phyloP scores from a whole-genome alignment of 2,113 vertebrate species.

The Hepsetus odoe region DNA sequence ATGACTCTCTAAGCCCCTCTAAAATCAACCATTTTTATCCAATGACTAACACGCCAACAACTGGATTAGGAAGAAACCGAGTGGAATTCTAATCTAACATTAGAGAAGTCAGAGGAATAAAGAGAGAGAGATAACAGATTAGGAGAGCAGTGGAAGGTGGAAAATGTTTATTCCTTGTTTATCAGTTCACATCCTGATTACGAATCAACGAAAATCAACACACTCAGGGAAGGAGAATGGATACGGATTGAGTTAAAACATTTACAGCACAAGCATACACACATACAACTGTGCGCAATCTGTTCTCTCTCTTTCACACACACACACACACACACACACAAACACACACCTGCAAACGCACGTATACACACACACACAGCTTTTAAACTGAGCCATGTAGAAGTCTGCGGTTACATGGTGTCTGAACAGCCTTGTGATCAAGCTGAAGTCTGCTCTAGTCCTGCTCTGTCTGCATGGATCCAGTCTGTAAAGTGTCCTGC shows the following conservation, averaged over 20 bases:
- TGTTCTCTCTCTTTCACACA: not conserved
- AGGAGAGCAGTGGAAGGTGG: constrained; percentile 49
- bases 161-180: constrained; percentile 71
- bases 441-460: constrained; percentile 36
- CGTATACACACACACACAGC: constrained; percentile 50
- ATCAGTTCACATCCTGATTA: constrained; percentile 67
- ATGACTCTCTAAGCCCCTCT: no score
- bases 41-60: no score
- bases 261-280: constrained; percentile 51
- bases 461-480: constrained; percentile 50
- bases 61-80: not conserved
- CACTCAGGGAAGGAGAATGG: constrained; percentile 56
- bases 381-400: constrained; percentile 36
- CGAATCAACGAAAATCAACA: constrained; percentile 64
- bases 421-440: constrained; percentile 20
- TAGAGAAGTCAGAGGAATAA: constrained; percentile 58
- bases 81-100: not conserved
- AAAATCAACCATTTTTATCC: no score
- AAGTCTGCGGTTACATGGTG: constrained; percentile 11
- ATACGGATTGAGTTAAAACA: constrained; percentile 62
- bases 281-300: constrained; percentile 18
- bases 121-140: constrained; percentile 60
- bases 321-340: constrained; percentile 39
- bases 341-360: constrained; percentile 41
- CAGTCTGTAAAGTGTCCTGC: constrained; percentile 56